These are phyloP conservation scores for Capromys pilorides DNA, from an alignment of 2,797 vertebrate genomes.

Conservation along the genomic window DNA sequence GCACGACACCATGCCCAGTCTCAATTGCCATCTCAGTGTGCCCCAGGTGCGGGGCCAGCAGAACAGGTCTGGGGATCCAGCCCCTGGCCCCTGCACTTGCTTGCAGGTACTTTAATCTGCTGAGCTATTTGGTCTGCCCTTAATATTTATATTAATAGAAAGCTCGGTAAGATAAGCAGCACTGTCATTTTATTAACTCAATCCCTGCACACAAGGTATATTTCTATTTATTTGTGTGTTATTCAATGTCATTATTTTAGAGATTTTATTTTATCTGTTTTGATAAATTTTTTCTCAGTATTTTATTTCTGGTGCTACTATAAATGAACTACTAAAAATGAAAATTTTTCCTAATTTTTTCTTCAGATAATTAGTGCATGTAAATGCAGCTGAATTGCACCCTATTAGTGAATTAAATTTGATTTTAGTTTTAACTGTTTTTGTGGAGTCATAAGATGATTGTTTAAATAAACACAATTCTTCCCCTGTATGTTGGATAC, in stretches of 20 bases:
- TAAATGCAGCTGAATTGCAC: neutral
- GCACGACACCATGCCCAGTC: too few relatives aligned
- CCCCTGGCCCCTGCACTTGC: too few relatives aligned
- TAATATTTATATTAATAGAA: neutral
- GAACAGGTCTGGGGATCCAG: too few relatives aligned
- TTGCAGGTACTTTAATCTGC: too few relatives aligned
- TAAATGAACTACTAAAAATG: neutral
- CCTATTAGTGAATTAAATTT: neutral
- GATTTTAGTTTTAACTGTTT: neutral
- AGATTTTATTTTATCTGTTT: neutral
- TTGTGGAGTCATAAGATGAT: neutral
- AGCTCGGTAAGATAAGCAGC: neutral
- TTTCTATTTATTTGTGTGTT: neutral
- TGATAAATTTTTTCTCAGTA: neutral
- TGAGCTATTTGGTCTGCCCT: too few relatives aligned
- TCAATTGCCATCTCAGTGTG: too few relatives aligned
- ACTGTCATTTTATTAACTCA: neutral
- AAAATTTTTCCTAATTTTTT: neutral
- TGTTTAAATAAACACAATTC: neutral
- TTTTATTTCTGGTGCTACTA: neutral
- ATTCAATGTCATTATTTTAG: neutral
- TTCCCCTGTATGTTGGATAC: neutral
- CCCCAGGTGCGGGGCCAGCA: too few relatives aligned
- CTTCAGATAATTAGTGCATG: neutral
- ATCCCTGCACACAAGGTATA: neutral